These are phyloP conservation scores for Papilio gigon DNA, from an alignment of 2,888 invertebrate genomes.

Conservation along the genomic window DNA sequence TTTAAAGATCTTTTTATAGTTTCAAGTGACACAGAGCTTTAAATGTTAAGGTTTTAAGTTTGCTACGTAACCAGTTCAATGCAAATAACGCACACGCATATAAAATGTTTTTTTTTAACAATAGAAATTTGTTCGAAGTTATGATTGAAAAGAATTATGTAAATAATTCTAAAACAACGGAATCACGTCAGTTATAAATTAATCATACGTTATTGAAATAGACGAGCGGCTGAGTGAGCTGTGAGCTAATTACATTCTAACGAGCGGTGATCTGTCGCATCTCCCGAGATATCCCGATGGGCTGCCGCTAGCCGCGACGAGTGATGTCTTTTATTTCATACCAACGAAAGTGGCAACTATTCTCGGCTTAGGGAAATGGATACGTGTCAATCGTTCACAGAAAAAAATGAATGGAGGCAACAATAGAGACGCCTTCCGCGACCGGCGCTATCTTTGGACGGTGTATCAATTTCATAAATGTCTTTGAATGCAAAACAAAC, in stretches of 20 bases:
- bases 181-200: conserved; percentile 60
- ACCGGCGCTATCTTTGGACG: conserved; percentile 65
- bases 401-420: conserved; percentile 65
- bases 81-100: not conserved
- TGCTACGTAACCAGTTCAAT: too few relatives aligned
- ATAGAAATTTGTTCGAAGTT: not conserved
- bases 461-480: conserved; percentile 41
- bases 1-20: too few relatives aligned
- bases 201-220: conserved; percentile 69
- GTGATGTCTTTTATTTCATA: conserved; percentile 80
- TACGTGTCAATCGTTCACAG: conserved; percentile 74
- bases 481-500: conserved; percentile 34
- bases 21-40: too few relatives aligned
- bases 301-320: conserved; percentile 64
- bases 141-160: conserved; percentile 49
- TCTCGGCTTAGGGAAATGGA: conserved; percentile 78
- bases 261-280: conserved; percentile 77
- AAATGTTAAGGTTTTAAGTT: too few relatives aligned
- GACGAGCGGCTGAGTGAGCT: conserved; percentile 72
- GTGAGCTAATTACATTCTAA: conserved; percentile 80
- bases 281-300: conserved; percentile 71
- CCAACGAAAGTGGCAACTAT: conserved; percentile 64
- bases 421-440: conserved; percentile 68
- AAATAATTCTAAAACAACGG: conserved; percentile 45
- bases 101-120: not conserved